phyloP scores from a whole-genome alignment of 2,797 vertebrate species.

The Falco biarmicus region DNA sequence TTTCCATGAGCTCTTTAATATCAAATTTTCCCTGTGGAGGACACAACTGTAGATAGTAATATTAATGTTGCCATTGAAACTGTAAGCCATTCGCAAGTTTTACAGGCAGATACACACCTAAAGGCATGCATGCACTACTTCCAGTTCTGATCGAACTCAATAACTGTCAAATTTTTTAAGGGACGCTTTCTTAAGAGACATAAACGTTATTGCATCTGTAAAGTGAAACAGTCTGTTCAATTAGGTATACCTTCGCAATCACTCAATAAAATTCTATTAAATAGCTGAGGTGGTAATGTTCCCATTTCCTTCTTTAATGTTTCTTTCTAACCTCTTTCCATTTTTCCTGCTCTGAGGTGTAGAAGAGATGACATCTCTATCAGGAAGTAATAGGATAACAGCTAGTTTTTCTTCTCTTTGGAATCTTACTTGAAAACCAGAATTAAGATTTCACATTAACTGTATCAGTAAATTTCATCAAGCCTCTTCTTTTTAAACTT shows the following conservation, averaged over 20 bases:
- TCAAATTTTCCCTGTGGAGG: neutral
- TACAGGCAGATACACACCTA: neutral
- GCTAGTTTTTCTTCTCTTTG: neutral
- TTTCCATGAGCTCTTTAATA: neutral
- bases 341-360: neutral
- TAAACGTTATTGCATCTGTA: neutral
- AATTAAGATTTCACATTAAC: neutral
- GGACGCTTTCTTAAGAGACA: neutral
- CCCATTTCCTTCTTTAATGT: neutral
- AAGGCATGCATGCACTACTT: neutral
- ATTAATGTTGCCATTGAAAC: neutral
- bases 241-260: neutral
- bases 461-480: neutral
- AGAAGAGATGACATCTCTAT: neutral
- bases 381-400: neutral
- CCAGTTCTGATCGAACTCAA: neutral
- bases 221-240: neutral
- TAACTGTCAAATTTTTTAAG: neutral
- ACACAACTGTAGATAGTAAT: neutral
- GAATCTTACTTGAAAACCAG: neutral
- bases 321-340: neutral
- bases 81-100: neutral
- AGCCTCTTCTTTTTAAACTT: neutral
- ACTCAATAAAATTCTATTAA: neutral
- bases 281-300: neutral